Conservation (phyloP, 2,888 invertebrate species). For the Lochmaea crataegi region DNA sequence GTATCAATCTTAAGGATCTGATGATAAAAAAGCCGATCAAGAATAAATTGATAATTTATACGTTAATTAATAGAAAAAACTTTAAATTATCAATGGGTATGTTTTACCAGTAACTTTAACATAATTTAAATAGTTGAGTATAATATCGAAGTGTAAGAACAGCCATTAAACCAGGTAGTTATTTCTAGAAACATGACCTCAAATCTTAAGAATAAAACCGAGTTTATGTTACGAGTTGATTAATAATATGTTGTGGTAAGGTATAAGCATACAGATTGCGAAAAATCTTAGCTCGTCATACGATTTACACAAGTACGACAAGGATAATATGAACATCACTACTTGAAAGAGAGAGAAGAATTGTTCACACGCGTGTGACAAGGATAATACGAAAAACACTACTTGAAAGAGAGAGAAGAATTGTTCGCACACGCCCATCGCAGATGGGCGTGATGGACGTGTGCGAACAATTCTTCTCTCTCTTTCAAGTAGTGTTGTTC, state of each 20-base stretch:
- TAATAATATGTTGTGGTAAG: neutral
- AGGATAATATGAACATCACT: too few species aligned
- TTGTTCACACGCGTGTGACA: too few species aligned
- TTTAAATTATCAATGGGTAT: conserved; percentile 2
- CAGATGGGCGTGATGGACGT: too few species aligned
- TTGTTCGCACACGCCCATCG: too few species aligned
- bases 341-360: too few species aligned
- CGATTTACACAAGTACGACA: too few species aligned
- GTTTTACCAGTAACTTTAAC: conserved; percentile 6
- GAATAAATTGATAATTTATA: conserved; percentile 3
- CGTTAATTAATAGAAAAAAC: neutral
- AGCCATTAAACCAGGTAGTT: neutral
- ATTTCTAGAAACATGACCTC: neutral
- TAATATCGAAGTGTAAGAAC: conserved; percentile 4
- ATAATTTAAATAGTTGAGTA: conserved; percentile 13
- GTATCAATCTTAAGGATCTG: neutral
- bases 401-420: too few species aligned
- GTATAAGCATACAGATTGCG: too few species aligned
- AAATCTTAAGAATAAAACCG: neutral
- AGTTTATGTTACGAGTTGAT: neutral
- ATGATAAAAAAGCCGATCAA: conserved; percentile 4
- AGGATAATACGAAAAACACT: too few species aligned
- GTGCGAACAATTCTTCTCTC: too few species aligned
- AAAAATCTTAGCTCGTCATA: too few species aligned
- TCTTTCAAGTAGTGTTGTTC: too few species aligned